Evolutionary conservation across 2,888 invertebrate genomes (phyloP).

Genomic region (Quadriops clusia): DNA sequence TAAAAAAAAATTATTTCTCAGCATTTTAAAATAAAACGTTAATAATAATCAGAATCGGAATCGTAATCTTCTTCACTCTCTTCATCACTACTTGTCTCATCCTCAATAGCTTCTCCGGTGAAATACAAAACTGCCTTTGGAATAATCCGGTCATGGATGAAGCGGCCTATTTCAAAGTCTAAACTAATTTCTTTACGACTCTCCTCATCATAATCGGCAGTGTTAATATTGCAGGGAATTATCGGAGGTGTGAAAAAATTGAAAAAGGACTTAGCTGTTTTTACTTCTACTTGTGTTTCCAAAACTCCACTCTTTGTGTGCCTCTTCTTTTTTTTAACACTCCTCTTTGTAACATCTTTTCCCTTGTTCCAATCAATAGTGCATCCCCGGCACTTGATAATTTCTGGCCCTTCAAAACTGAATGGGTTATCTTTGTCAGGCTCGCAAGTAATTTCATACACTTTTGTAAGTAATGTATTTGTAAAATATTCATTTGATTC

Average conservation of each 20-base stretch:
- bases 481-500: constrained; percentile 83
- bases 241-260: constrained; percentile 94
- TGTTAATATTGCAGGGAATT: constrained; percentile 64
- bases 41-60: constrained; percentile 43
- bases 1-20: no score
- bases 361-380: constrained; percentile 82
- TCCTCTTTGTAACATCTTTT: constrained; percentile 94
- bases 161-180: constrained; percentile 99
- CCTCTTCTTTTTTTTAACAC: constrained; percentile 95
- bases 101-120: constrained; percentile 68
- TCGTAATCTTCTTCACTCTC: constrained; percentile 49
- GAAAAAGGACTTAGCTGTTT: constrained; percentile 97
- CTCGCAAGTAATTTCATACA: constrained; percentile 79
- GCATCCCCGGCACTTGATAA: constrained; percentile 15
- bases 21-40: constrained; percentile 25
- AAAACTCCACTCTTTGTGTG: constrained; percentile 91
- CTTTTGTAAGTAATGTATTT: constrained; percentile 76
- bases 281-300: constrained; percentile 88
- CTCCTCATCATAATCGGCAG: constrained; percentile 80
- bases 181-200: constrained; percentile 73
- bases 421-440: constrained; percentile 77
- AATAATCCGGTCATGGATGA: constrained; percentile 87
- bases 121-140: constrained; percentile 95
- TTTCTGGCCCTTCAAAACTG: constrained; percentile 87
- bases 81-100: constrained; percentile 65